Evolutionary conservation across 2,797 vertebrate genomes (phyloP).

Genomic region (Rhincodon typus): DNA sequence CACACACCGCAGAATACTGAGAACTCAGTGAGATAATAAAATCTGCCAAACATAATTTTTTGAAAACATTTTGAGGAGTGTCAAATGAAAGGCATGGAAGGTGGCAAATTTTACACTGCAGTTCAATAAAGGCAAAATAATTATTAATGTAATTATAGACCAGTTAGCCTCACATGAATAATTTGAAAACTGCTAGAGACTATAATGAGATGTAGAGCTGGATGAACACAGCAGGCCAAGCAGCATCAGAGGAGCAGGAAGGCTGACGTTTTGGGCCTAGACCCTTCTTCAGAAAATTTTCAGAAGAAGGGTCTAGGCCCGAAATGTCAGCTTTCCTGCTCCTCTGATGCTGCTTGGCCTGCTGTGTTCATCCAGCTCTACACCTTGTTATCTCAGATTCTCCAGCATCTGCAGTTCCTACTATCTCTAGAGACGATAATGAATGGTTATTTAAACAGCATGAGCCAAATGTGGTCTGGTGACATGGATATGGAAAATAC

Average conservation of each 20-base stretch:
- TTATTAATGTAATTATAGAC: not conserved
- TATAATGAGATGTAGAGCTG: too few species aligned
- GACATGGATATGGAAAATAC: not conserved
- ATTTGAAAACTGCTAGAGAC: not conserved
- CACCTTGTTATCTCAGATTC: too few species aligned
- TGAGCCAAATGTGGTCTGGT: not conserved
- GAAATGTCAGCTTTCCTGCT: too few species aligned
- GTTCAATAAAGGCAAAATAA: not conserved
- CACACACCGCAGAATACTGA: not conserved
- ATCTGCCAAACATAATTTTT: not conserved
- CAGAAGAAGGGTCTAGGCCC: too few species aligned
- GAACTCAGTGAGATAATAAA: not conserved
- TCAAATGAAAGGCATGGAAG: not conserved
- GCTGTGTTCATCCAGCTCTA: too few species aligned
- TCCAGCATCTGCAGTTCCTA: too few species aligned
- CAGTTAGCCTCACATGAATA: not conserved
- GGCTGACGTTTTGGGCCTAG: too few species aligned
- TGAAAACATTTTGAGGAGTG: not conserved
- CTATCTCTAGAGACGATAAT: not conserved
- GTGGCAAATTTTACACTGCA: not conserved
- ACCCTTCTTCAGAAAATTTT: too few species aligned
- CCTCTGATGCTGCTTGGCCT: too few species aligned
- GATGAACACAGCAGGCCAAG: too few species aligned
- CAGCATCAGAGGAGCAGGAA: too few species aligned
- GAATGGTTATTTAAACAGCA: not conserved